Evolutionary conservation across 92 coral and sea anemone species (phyloP), one percentile per base, ranked within the genome.

Genomic region (Paragorgia papillata): DNA sequence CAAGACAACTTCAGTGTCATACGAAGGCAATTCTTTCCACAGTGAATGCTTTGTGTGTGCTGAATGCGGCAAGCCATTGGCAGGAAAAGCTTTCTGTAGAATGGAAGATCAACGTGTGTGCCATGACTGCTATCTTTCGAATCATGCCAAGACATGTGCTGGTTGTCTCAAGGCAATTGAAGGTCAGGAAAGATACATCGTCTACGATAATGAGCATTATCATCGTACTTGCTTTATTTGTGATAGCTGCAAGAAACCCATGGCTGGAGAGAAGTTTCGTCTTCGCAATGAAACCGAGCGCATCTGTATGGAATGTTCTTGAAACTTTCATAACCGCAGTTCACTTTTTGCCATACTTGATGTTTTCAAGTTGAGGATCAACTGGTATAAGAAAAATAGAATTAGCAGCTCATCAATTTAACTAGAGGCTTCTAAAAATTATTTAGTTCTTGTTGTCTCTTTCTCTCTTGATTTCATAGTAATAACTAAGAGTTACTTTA

Each of bases 1-100:
- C 85, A 86, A 87, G 82, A 88, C 97, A 8, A 68, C 94, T 12
- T 88, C 96, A 1, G 96, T 93, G 67, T 75, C 87, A 2, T 83
- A 75, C 29, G 87, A 83, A 75, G 82, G 79, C 25, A 73, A 74
- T 12, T 75, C 87, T 10, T 83, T 66, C 73, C 87, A 83, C 48
- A 79, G 82, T n/a, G 87, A 76, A 0, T 83, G 87, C 59, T 83
- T 83, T 35, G 65, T 76, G 2, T 83, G 87, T 20, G 79, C 87
- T 6, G 80, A 75, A 69, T 83, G 87, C 53, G 74, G 67, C 18
- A 65, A 57, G 1, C 58, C 82, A 9, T 74, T 83, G 24, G 80
- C 82, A 14, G 87, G 87, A 28, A 83, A 79, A 83, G 80, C 87
- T 18, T 83, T 83, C 35, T 78, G 75, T 20, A 64, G 79, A 31